Percentiles rank a stretch among this genome's conserved stretches.
These are phyloP conservation scores for Aleadryas rufinucha DNA, from an alignment of 2,113 vertebrate species.

Conservation along the genomic window DNA sequence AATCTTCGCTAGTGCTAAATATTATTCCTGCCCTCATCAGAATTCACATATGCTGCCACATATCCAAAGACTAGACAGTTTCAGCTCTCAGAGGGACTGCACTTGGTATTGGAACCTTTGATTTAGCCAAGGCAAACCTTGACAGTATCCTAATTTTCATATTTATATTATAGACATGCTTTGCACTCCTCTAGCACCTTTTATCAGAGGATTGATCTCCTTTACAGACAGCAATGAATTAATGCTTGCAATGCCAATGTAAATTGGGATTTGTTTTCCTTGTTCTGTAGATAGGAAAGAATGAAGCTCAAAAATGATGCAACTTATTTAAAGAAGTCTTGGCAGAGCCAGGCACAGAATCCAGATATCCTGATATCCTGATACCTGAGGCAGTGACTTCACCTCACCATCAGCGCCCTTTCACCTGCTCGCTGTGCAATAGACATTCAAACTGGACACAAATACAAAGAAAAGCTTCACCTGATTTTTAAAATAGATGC, in stretches of 20 bases:
- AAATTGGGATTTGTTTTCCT: conserved; percentile 30
- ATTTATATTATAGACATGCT: neutral
- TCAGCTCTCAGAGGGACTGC: neutral
- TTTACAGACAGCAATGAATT: neutral
- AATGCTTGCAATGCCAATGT: neutral
- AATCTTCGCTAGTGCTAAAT: neutral
- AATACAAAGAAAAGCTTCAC: neutral
- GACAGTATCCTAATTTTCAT: neutral
- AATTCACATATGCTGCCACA: neutral
- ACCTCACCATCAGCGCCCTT: neutral
- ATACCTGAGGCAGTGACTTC: neutral
- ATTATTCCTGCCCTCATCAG: neutral
- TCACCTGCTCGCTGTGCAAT: neutral
- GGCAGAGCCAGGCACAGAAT: neutral
- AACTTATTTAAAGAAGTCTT: conserved; percentile 5
- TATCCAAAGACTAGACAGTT: neutral
- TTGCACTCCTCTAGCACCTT: conserved; percentile 6
- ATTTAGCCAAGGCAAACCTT: neutral
- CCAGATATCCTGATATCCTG: neutral
- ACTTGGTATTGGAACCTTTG: neutral
- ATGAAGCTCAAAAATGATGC: conserved; percentile 22
- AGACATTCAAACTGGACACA: neutral
- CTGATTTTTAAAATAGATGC: neutral
- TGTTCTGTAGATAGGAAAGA: conserved; percentile 29
- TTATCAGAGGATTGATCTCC: conserved; percentile 31